These are phyloP conservation scores for Dermatemys mawii DNA, from an alignment of 2,113 vertebrate species.

Conservation along the genomic window DNA sequence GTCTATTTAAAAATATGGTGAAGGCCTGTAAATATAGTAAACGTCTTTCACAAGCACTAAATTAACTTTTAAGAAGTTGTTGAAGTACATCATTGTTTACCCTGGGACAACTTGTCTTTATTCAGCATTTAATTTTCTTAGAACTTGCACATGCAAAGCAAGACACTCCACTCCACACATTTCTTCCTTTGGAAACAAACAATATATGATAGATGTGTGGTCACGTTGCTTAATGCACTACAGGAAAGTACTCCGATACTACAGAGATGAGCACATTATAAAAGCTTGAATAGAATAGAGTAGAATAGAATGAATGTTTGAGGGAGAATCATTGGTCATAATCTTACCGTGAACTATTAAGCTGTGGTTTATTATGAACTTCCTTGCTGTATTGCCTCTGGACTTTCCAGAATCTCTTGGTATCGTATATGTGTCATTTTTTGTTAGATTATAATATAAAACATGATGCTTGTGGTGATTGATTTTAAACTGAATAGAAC, in stretches of 20 bases:
- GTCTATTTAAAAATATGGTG: neutral
- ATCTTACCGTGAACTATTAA: neutral
- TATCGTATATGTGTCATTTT: neutral
- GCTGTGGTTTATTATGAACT: neutral
- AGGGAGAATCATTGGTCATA: neutral
- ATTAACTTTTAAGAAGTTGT: neutral
- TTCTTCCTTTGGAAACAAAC: neutral
- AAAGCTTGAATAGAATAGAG: neutral
- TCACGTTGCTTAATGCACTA: neutral
- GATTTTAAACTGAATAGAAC: neutral
- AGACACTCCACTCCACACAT: neutral
- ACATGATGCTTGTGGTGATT: neutral
- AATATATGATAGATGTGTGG: neutral
- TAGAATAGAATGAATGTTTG: neutral
- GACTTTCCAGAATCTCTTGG: neutral
- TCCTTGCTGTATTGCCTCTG: neutral
- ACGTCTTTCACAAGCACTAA: neutral
- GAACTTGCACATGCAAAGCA: neutral
- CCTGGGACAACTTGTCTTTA: neutral
- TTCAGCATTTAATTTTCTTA: neutral
- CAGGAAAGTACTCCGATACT: neutral
- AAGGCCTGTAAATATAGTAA: neutral
- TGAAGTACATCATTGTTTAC: neutral
- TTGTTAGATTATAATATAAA: neutral
- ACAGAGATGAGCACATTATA: neutral